These are phyloP conservation scores for Pheosia gnoma DNA, from an alignment of 2,888 invertebrate species.

Conservation along the genomic window DNA sequence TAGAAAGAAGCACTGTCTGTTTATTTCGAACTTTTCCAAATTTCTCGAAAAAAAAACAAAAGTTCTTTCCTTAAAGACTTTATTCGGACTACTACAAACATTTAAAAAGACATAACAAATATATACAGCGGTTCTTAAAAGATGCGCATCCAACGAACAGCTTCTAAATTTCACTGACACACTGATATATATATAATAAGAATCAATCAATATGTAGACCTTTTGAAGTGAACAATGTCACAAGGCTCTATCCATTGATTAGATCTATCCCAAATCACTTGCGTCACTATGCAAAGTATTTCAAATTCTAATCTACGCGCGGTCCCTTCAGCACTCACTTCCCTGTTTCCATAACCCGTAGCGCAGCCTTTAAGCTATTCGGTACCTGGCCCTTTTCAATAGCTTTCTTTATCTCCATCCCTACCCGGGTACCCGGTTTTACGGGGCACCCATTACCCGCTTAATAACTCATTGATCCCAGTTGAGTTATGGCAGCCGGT, in stretches of 20 bases:
- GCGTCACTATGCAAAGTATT: slow-evolving; percentile 17
- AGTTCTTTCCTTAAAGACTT: too few species aligned
- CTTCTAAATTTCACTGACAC: too few species aligned
- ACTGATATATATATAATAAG: too few species aligned
- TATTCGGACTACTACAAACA: too few species aligned
- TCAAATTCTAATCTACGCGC: slow-evolving; percentile 33
- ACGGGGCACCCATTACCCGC: slow-evolving; percentile 42
- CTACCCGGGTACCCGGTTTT: slow-evolving; percentile 35
- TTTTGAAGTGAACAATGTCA: background rate
- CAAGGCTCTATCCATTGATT: background rate
- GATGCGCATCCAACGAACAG: too few species aligned
- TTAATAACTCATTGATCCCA: slow-evolving; percentile 56
- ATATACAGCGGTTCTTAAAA: too few species aligned
- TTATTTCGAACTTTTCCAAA: too few species aligned
- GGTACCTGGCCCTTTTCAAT: slow-evolving; percentile 45
- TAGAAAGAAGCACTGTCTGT: too few species aligned
- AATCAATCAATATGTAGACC: background rate
- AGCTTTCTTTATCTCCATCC: slow-evolving; percentile 42
- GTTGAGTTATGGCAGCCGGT: slow-evolving; percentile 43
- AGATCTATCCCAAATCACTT: background rate
- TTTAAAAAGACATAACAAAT: too few species aligned
- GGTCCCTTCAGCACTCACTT: slow-evolving; percentile 22
- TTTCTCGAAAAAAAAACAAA: too few species aligned
- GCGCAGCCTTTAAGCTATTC: slow-evolving; percentile 26
- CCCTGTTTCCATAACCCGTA: slow-evolving; percentile 30